These are phyloP conservation scores for Antennarius striatus DNA, from an alignment of 2,113 vertebrate genomes.

Conservation along the genomic window DNA sequence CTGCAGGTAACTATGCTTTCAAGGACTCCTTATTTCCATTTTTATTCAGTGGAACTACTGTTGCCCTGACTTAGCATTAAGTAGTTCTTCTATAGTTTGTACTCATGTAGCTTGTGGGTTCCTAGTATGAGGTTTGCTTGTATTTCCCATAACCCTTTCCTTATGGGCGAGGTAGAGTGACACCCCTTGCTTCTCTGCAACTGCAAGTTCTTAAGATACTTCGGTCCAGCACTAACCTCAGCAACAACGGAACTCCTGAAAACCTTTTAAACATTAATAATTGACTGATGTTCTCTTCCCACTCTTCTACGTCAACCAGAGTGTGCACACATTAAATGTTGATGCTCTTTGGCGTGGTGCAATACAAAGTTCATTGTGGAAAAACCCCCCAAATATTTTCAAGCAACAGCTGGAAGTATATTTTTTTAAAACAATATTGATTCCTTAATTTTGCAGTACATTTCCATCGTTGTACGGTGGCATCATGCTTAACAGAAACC, in stretches of 20 bases:
- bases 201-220: constrained; percentile 27
- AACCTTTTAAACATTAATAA: constrained; percentile 81
- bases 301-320: constrained; percentile 51
- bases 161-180: constrained; percentile 5
- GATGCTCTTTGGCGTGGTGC: constrained; percentile 48
- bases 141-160: constrained; percentile 7
- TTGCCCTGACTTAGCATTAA: constrained; percentile 31
- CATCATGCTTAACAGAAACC: no score
- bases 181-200: background rate
- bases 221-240: constrained; percentile 38
- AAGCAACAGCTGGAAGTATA: background rate
- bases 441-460: background rate
- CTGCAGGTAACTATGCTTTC: constrained; percentile 46
- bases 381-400: no score
- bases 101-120: constrained; percentile 1
- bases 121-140: constrained; percentile 6
- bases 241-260: constrained; percentile 41
- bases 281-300: constrained; percentile 68
- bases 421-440: background rate
- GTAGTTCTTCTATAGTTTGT: constrained; percentile 12
- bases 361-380: constrained; percentile 23
- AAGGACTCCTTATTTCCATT: constrained; percentile 30
- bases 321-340: constrained; percentile 69
- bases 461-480: no score
- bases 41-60: constrained; percentile 11